A percentile compares a stretch with the other conserved stretches of the same genome.
phyloP scores from a whole-genome alignment of 2,888 invertebrate species.

The Mayetiola destructor region DNA sequence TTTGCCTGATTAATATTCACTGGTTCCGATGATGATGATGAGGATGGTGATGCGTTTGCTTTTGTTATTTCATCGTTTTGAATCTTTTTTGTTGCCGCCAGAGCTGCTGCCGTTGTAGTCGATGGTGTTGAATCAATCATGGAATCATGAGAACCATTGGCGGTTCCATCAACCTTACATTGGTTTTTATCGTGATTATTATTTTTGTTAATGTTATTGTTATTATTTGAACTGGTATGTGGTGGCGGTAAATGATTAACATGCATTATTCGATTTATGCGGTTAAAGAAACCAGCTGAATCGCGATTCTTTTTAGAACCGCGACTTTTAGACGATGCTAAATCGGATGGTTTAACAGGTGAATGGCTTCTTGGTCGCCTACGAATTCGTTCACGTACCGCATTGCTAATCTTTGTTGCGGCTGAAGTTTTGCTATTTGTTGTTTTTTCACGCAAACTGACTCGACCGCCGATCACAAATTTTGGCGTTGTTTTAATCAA shows the following conservation, averaged over 20 bases:
- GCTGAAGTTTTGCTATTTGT: neutral
- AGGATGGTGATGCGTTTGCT: neutral
- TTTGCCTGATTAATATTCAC: slow-evolving; percentile 6
- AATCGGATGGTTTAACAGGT: slow-evolving; percentile 16
- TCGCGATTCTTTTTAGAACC: slow-evolving; percentile 16
- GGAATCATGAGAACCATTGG: neutral
- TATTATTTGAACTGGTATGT: neutral
- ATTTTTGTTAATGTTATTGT: slow-evolving; percentile 3
- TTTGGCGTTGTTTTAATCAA: neutral
- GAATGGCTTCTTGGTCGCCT: slow-evolving; percentile 18
- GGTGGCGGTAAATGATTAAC: slow-evolving; percentile 14
- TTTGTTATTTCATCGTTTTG: slow-evolving; percentile 10
- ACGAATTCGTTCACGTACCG: slow-evolving; percentile 6
- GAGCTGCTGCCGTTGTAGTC: neutral
- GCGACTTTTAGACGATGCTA: neutral
- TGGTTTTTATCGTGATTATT: slow-evolving; percentile 1
- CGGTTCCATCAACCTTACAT: neutral
- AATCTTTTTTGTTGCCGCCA: slow-evolving; percentile 8
- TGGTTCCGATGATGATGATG: neutral
- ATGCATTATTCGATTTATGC: slow-evolving; percentile 18
- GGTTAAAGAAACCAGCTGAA: slow-evolving; percentile 17
- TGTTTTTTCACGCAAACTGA: slow-evolving; percentile 16
- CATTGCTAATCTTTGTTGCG: slow-evolving; percentile 2
- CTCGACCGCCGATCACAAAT: slow-evolving; percentile 16
- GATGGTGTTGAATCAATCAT: neutral